phyloP scores from a whole-genome alignment of 2,888 invertebrate genomes.

The Rhogogaster chlorosoma region DNA sequence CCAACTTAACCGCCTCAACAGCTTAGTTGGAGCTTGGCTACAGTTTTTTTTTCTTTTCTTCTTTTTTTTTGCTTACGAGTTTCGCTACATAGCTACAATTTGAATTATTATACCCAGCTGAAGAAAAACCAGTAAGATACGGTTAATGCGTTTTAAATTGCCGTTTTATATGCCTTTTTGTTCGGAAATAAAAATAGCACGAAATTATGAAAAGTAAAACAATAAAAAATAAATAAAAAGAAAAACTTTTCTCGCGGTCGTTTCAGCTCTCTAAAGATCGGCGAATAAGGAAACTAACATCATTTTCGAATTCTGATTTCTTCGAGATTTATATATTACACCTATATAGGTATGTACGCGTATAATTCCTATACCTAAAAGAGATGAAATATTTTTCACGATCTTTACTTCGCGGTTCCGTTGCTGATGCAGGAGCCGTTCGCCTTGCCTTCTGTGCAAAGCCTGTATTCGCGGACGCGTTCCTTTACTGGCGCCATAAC shows the following conservation, averaged over 20 bases:
- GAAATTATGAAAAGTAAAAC: background rate
- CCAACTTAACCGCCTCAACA: slow-evolving; percentile 5
- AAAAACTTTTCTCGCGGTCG: background rate
- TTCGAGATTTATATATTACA: background rate
- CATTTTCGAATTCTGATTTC: background rate
- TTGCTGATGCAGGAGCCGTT: background rate
- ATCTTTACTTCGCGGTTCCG: background rate
- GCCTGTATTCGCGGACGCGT: slow-evolving; percentile 7
- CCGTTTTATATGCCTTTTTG: background rate
- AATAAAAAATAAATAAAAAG: background rate
- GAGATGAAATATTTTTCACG: slow-evolving; percentile 10
- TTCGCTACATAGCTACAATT: background rate
- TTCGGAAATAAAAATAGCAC: background rate
- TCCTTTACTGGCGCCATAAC: slow-evolving; percentile 20
- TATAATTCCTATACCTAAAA: background rate
- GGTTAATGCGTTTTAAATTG: background rate
- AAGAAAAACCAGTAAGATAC: background rate
- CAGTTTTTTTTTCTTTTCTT: background rate
- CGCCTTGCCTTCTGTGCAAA: background rate
- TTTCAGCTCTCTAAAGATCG: background rate
- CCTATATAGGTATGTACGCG: background rate
- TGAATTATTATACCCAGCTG: background rate
- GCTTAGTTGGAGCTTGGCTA: background rate
- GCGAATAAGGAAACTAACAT: background rate
- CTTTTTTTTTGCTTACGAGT: background rate